Conservation (phyloP, 2,888 invertebrate species). For the Chirona hameri region DNA sequence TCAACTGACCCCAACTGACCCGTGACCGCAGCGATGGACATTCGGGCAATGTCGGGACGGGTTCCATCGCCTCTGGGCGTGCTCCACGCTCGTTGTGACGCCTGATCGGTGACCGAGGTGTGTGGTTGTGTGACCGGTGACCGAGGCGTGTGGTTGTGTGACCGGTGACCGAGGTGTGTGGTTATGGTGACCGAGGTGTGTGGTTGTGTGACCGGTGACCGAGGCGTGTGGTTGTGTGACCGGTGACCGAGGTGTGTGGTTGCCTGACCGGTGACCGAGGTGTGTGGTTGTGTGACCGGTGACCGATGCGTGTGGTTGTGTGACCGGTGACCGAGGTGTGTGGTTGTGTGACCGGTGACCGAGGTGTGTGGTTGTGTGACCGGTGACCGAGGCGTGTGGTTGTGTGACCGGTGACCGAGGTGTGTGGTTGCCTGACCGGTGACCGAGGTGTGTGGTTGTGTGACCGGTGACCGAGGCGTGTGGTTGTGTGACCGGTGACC, state of each 20-base stretch:
- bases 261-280: no score
- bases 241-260: neutral
- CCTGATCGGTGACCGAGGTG: neutral
- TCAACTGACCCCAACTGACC: neutral
- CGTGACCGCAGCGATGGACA: neutral
- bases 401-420: neutral
- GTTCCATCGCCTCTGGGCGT: neutral
- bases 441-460: no score
- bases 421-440: no score
- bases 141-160: neutral
- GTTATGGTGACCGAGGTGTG: neutral
- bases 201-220: no score
- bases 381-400: no score
- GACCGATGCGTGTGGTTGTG: neutral
- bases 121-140: neutral
- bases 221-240: no score
- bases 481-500: no score
- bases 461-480: neutral
- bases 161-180: no score
- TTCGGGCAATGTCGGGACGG: no score
- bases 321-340: no score
- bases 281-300: neutral
- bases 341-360: neutral
- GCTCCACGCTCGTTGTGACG: neutral
- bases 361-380: neutral